Conservation (phyloP, 2,113 vertebrate species). For the Galeopterus variegatus region DNA sequence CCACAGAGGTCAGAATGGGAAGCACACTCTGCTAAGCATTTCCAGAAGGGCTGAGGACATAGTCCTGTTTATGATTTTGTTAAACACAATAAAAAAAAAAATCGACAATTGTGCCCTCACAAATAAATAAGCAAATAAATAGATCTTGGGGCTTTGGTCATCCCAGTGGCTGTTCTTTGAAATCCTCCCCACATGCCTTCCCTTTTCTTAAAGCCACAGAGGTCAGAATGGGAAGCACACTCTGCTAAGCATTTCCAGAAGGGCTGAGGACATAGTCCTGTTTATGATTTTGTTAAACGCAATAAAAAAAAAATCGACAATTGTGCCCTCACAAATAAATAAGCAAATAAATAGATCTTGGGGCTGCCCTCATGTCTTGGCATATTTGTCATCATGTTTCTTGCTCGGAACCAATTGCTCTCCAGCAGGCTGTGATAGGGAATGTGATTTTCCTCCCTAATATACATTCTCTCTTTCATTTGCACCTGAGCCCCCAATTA, state of each 20-base stretch:
- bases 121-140: not conserved
- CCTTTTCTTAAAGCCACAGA: not conserved
- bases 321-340: not conserved
- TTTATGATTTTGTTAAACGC: not conserved
- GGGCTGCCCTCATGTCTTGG: not conserved
- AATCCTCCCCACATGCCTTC: not conserved
- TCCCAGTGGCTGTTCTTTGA: constrained; percentile 34
- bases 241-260: not conserved
- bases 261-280: not conserved
- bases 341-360: not conserved
- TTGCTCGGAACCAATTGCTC: not conserved
- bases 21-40: not conserved
- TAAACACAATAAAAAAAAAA: not conserved
- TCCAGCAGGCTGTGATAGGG: not conserved
- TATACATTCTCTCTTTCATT: not conserved
- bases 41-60: not conserved
- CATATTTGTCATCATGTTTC: not conserved
- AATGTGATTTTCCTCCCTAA: not conserved
- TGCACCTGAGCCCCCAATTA: not conserved
- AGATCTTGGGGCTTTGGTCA: not conserved
- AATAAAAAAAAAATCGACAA: not conserved
- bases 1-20: not conserved
- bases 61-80: not conserved
- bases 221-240: not conserved
- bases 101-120: not conserved